phyloP scores from a whole-genome alignment of 2,888 invertebrate genomes.

The Zootermopsis nevadensis region DNA sequence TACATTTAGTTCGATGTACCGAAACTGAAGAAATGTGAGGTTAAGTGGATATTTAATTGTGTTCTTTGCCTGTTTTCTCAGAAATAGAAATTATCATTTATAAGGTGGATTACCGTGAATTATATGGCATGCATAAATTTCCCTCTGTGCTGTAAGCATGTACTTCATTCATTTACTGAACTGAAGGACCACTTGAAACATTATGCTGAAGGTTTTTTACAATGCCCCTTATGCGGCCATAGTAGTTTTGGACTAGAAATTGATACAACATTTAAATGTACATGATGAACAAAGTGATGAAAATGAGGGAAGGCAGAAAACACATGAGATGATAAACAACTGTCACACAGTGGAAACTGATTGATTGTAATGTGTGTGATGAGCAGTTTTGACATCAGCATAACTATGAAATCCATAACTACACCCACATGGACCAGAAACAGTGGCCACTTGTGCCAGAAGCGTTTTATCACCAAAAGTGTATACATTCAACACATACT shows the following conservation, averaged over 20 bases:
- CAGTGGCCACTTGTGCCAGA: neutral
- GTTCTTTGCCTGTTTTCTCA: too few species aligned
- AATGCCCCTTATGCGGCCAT: neutral
- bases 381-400: neutral
- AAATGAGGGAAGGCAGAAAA: neutral
- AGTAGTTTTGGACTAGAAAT: neutral
- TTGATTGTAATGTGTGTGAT: neutral
- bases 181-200: neutral
- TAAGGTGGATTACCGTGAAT: neutral
- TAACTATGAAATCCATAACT: neutral
- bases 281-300: neutral
- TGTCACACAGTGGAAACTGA: neutral
- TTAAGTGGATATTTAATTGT: too few species aligned
- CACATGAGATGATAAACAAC: neutral
- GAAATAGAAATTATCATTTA: too few species aligned
- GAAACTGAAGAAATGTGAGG: too few species aligned
- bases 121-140: conserved; percentile 13
- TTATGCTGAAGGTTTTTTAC: neutral
- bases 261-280: neutral
- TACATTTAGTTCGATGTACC: too few species aligned
- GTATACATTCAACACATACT: neutral
- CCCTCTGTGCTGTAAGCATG: neutral
- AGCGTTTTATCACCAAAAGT: neutral
- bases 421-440: neutral
- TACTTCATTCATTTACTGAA: neutral